A percentile compares a stretch with the other conserved stretches of the same genome.
Conservation (phyloP, 2,113 vertebrate species). For the Natator depressus region DNA sequence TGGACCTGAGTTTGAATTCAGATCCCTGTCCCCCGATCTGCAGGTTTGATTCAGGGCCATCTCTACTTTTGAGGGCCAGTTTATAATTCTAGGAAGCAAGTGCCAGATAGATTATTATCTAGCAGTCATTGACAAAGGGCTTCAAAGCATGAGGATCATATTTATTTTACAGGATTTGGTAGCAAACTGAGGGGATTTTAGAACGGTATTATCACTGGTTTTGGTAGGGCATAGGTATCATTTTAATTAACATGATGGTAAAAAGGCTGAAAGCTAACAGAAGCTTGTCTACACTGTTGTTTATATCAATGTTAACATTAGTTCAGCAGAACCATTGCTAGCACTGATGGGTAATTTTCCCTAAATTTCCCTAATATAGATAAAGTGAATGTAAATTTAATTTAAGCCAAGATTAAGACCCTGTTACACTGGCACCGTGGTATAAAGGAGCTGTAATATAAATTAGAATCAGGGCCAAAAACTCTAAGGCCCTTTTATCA, state of each 20-base stretch:
- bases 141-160: constrained; percentile 16
- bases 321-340: background rate
- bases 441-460: background rate
- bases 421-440: background rate
- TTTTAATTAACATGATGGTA: background rate
- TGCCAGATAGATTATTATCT: background rate
- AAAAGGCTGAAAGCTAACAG: rapidly evolving
- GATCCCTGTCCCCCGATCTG: constrained; percentile 1
- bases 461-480: too few species aligned
- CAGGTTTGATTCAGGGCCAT: background rate
- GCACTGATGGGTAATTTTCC: background rate
- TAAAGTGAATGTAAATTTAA: background rate
- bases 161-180: constrained; percentile 19
- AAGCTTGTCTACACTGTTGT: rapidly evolving
- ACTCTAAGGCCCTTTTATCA: background rate
- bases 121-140: constrained; percentile 13
- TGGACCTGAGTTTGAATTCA: background rate
- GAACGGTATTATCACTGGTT: background rate
- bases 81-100: constrained; percentile 22
- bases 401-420: rapidly evolving
- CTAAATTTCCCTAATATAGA: background rate
- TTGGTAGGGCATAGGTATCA: background rate
- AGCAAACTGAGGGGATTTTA: background rate
- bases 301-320: rapidly evolving
- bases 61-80: background rate